A percentile compares a stretch with the other conserved stretches of the same genome.
phyloP scores from a whole-genome alignment of 2,888 invertebrate species.

The Ceraclea dissimilis region DNA sequence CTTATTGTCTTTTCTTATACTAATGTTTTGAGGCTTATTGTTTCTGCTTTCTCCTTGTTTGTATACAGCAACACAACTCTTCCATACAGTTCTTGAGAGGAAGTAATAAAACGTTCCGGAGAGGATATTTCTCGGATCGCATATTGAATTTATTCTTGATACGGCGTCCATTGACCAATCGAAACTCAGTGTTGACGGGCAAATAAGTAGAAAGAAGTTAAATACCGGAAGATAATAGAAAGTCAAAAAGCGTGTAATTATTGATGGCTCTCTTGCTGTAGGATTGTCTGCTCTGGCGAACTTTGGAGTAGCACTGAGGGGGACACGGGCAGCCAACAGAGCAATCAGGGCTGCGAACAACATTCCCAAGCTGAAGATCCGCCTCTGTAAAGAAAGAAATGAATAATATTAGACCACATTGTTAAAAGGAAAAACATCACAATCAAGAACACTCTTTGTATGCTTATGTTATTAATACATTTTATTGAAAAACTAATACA shows the following conservation, averaged over 20 bases:
- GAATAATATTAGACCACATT: background rate
- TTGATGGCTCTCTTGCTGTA: slow-evolving; percentile 76
- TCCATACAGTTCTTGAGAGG: slow-evolving; percentile 41
- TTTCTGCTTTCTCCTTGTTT: slow-evolving; percentile 33
- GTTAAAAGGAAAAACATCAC: no score
- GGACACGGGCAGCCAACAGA: slow-evolving; percentile 68
- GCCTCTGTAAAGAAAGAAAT: slow-evolving; percentile 47
- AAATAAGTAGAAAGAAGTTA: slow-evolving; percentile 80
- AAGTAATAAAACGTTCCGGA: slow-evolving; percentile 67
- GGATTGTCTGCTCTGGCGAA: slow-evolving; percentile 96
- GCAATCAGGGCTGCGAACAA: slow-evolving; percentile 59
- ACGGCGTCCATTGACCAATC: slow-evolving; percentile 99
- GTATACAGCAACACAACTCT: slow-evolving; percentile 38
- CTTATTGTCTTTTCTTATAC: slow-evolving; percentile 22
- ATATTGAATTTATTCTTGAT: slow-evolving; percentile 69
- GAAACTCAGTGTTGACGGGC: slow-evolving; percentile 84
- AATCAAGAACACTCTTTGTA: no score
- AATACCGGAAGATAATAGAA: slow-evolving; percentile 88
- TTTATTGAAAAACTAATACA: no score
- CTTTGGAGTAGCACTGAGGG: slow-evolving; percentile 66
- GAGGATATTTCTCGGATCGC: slow-evolving; percentile 73
- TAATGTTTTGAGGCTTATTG: slow-evolving; percentile 12
- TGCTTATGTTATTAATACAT: no score
- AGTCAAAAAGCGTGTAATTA: slow-evolving; percentile 77
- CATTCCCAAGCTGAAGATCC: slow-evolving; percentile 62